phyloP scores from a whole-genome alignment of 2,888 invertebrate species.

The Ophraella communa region DNA sequence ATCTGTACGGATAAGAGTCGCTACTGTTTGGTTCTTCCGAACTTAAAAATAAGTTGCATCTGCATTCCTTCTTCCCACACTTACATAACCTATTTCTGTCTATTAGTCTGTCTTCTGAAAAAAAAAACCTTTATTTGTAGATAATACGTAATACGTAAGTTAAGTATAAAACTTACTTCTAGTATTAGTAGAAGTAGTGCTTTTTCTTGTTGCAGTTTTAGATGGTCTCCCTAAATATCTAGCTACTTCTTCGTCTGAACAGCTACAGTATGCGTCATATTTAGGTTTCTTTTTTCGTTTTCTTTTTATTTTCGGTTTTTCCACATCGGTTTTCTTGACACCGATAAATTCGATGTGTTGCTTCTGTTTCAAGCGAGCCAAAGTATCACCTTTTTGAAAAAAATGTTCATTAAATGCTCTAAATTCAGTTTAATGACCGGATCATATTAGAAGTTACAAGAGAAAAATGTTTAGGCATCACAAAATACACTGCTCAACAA shows the following conservation, averaged over 20 bases:
- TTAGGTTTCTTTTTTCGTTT: slow-evolving; percentile 24
- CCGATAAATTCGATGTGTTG: slow-evolving; percentile 26
- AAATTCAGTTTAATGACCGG: too few species aligned
- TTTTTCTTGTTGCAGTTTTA: slow-evolving; percentile 6
- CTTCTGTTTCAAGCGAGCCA: background rate
- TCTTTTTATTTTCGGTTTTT: slow-evolving; percentile 1
- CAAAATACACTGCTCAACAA: too few species aligned
- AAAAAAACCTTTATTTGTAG: too few species aligned
- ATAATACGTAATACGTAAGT: too few species aligned
- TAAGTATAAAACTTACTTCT: background rate
- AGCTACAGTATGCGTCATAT: slow-evolving; percentile 7
- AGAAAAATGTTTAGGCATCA: too few species aligned
- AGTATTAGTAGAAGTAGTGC: background rate
- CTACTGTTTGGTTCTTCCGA: background rate
- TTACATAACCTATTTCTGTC: background rate
- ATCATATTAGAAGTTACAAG: too few species aligned
- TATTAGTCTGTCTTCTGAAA: too few species aligned
- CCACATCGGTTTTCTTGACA: slow-evolving; percentile 13
- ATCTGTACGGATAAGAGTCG: background rate
- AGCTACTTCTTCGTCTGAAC: slow-evolving; percentile 17
- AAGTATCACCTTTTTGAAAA: slow-evolving; percentile 1
- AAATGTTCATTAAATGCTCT: too few species aligned
- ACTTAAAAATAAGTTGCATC: slow-evolving; percentile 2
- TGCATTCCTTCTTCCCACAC: background rate
- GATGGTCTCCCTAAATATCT: slow-evolving; percentile 20